These are phyloP conservation scores for Glaucopsyche alexis DNA, from an alignment of 2,888 invertebrate genomes.

Conservation along the genomic window DNA sequence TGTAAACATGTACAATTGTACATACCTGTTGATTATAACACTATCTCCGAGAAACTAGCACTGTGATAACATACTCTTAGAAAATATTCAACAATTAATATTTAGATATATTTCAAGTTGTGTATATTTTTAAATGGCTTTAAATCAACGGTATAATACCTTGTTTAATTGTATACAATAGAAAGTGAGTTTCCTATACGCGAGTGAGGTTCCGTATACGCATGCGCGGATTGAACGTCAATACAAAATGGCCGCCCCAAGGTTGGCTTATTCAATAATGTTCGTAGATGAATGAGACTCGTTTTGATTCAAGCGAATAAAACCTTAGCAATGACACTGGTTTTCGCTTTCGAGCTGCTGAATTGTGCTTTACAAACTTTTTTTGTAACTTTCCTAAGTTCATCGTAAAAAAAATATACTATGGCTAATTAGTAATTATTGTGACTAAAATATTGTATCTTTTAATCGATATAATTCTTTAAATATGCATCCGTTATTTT, in stretches of 20 bases:
- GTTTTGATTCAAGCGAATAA: constrained; percentile 27
- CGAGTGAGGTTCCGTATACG: constrained; percentile 7
- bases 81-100: not conserved
- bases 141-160: constrained; percentile 1
- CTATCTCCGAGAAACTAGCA: not conserved
- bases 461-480: too few species aligned
- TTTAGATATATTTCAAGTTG: not conserved
- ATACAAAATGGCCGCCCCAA: constrained; percentile 25
- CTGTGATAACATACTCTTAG: constrained; percentile 3
- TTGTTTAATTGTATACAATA: constrained; percentile 31
- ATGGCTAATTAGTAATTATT: too few species aligned
- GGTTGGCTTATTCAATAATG: constrained; percentile 18
- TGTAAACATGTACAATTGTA: constrained; percentile 36
- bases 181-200: constrained; percentile 14
- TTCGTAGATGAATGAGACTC: constrained; percentile 25
- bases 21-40: constrained; percentile 63
- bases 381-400: not conserved
- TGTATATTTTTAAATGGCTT: constrained; percentile 18
- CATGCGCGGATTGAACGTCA: constrained; percentile 22
- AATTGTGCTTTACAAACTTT: not conserved
- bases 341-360: not conserved
- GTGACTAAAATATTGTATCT: too few species aligned
- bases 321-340: constrained; percentile 8
- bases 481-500: too few species aligned
- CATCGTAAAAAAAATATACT: too few species aligned